Conservation (phyloP, 2,113 vertebrate species). For the Ciconia boyciana region DNA sequence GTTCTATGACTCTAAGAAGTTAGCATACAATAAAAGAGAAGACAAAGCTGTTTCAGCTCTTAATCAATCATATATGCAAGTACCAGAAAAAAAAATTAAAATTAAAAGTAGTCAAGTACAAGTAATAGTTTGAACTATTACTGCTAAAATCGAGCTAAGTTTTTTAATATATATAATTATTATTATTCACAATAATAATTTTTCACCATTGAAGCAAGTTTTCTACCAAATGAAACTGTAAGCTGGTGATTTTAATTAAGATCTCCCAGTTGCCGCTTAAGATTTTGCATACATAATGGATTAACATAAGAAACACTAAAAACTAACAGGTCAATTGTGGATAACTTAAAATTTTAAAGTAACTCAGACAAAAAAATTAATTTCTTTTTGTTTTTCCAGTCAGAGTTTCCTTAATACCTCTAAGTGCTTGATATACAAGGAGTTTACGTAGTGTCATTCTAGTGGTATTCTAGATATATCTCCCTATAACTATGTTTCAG, state of each 20-base stretch:
- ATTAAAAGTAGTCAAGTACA: neutral
- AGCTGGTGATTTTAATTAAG: neutral
- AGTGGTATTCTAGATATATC: neutral
- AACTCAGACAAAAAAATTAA: neutral
- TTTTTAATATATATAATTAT: neutral
- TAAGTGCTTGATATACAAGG: neutral
- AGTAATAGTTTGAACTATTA: neutral
- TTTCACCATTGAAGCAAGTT: neutral
- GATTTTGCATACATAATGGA: neutral
- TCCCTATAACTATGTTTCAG: neutral
- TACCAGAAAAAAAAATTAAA: neutral
- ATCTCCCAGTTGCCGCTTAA: neutral
- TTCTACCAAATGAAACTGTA: neutral
- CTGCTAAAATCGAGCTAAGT: neutral
- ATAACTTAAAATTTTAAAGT: neutral
- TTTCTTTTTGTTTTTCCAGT: neutral
- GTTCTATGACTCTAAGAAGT: accelerated
- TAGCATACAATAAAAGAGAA: neutral
- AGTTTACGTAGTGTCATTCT: neutral
- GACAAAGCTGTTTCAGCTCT: neutral
- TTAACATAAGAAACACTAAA: neutral
- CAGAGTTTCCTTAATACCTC: neutral
- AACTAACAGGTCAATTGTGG: neutral
- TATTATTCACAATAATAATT: neutral
- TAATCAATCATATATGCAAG: neutral